Evolutionary conservation across 2,113 vertebrate species (phyloP).

Genomic region (Mohoua ochrocephala): DNA sequence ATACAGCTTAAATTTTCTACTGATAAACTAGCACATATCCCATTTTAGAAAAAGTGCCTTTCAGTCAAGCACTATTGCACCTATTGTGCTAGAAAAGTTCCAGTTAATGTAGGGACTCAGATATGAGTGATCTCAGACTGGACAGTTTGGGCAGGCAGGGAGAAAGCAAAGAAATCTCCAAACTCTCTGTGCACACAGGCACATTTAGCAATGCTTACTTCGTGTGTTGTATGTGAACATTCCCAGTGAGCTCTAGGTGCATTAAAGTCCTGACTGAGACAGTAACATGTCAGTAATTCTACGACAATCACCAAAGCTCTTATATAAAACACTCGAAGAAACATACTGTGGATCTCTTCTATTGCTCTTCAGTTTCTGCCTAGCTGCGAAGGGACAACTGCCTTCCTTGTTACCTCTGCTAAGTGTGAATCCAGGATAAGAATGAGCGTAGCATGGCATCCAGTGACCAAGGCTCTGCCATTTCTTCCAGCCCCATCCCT

Average conservation of each 20-base stretch:
- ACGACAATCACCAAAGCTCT: neutral
- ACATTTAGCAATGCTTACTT: neutral
- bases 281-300: neutral
- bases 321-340: neutral
- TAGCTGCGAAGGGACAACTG: neutral
- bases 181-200: neutral
- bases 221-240: fast-evolving
- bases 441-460: neutral
- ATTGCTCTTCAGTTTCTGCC: neutral
- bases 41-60: neutral
- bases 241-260: neutral
- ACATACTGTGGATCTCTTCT: neutral
- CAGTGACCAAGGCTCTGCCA: neutral
- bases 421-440: neutral
- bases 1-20: neutral
- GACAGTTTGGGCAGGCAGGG: neutral
- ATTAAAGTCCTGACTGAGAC: neutral
- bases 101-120: neutral
- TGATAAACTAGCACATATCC: neutral
- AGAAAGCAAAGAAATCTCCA: neutral
- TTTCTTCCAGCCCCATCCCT: neutral
- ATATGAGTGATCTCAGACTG: neutral
- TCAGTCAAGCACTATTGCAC: neutral
- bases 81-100: neutral
- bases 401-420: neutral